phyloP scores from a whole-genome alignment of 2,888 invertebrate genomes.

The Amiota communis region DNA sequence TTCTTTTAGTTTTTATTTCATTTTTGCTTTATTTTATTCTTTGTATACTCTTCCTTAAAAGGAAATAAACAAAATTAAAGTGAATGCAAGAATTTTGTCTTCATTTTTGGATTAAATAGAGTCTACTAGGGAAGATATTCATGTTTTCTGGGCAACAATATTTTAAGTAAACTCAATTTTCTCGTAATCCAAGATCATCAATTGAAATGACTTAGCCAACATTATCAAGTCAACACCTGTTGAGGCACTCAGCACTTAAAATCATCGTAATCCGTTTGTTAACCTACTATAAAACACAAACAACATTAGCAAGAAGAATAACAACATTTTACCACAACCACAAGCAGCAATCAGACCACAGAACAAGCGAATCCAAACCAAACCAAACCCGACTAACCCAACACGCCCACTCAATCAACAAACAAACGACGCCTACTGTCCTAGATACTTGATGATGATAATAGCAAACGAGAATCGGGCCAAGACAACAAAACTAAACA shows the following conservation, averaged over 20 bases:
- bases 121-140: no score
- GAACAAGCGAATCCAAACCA: constrained; percentile 21
- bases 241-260: neutral
- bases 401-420: constrained; percentile 26
- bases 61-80: no score
- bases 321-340: neutral
- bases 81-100: no score
- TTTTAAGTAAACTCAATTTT: no score
- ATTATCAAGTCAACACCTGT: no score
- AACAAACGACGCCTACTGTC: constrained; percentile 15
- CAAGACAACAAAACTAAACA: constrained; percentile 5
- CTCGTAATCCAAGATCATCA: no score
- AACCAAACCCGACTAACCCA: neutral
- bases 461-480: neutral
- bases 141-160: no score
- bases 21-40: no score
- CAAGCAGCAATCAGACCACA: constrained; percentile 53
- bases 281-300: neutral
- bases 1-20: no score
- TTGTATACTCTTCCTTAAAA: no score
- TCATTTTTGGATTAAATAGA: no score
- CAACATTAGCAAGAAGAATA: neutral
- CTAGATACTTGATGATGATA: constrained; percentile 4
- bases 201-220: no score
- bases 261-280: neutral